Evolutionary conservation across 1,140 invertebrate species (phyloP).

Genomic region (Conus betulinus): DNA sequence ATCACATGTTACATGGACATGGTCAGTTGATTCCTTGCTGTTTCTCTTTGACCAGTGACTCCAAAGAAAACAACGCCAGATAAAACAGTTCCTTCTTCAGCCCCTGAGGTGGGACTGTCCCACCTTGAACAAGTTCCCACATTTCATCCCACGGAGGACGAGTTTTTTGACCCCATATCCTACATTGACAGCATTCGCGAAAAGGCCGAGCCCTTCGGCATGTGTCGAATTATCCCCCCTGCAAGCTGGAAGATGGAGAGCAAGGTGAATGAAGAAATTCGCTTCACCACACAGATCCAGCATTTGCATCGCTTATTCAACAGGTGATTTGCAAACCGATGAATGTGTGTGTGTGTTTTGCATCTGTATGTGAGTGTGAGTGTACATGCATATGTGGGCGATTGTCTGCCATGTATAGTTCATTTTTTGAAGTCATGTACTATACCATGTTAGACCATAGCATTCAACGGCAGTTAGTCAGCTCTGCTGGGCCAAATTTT

Average conservation of each 20-base stretch:
- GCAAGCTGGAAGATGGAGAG: conserved; percentile 91
- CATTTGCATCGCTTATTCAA: conserved; percentile 92
- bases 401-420: too few species aligned
- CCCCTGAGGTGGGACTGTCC: conserved; percentile 46
- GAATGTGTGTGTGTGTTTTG: too few species aligned
- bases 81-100: conserved; percentile 23
- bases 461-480: too few species aligned
- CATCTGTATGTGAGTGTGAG: too few species aligned
- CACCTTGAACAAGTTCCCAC: conserved; percentile 85
- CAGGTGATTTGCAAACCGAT: conserved; percentile 53
- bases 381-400: too few species aligned
- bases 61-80: conserved; percentile 8
- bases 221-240: conserved; percentile 93
- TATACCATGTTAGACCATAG: too few species aligned
- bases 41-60: conserved; percentile 3
- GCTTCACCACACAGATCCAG: conserved; percentile 93
- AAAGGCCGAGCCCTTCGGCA: conserved; percentile 88
- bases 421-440: too few species aligned
- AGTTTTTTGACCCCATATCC: conserved; percentile 92
- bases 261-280: conserved; percentile 88
- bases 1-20: not conserved
- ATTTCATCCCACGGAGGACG: conserved; percentile 88
- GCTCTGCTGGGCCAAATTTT: too few species aligned
- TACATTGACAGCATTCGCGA: conserved; percentile 91
- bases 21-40: not conserved